Percentiles rank a stretch among this genome's conserved stretches.
Evolutionary conservation across 1,140 invertebrate genomes (phyloP).

Genomic region (Stenopsyche tienmushanensis): DNA sequence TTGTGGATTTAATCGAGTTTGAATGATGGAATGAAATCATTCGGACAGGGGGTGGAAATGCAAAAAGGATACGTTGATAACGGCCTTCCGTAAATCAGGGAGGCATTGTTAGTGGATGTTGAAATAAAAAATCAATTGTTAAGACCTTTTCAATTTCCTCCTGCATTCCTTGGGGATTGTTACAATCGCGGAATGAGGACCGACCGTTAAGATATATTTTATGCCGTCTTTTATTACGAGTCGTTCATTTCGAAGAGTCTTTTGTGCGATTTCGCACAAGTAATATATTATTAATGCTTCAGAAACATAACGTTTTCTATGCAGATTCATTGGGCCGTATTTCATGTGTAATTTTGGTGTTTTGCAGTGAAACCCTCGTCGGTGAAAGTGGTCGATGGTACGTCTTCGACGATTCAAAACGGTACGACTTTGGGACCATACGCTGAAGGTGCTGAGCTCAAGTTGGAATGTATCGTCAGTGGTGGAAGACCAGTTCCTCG

Average conservation of each 20-base stretch:
- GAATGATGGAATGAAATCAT: no score
- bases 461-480: slow-evolving; percentile 68
- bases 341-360: slow-evolving; percentile 6
- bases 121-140: slow-evolving; percentile 14
- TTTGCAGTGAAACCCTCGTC: slow-evolving; percentile 70
- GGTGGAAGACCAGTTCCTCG: slow-evolving; percentile 76
- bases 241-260: not conserved
- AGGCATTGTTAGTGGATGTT: not conserved
- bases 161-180: not conserved
- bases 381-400: slow-evolving; percentile 62
- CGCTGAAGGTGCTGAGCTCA: slow-evolving; percentile 66
- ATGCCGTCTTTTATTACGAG: not conserved
- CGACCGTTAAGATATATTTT: not conserved
- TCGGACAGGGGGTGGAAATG: no score
- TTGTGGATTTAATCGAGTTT: no score
- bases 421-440: slow-evolving; percentile 67
- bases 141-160: slow-evolving; percentile 5
- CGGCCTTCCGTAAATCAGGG: not conserved
- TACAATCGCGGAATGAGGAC: no score
- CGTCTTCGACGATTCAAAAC: slow-evolving; percentile 57
- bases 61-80: not conserved
- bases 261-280: not conserved
- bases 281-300: not conserved
- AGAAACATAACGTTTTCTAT: no score
- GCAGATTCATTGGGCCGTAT: no score